A percentile compares a stretch with the other conserved stretches of the same genome.
These are phyloP conservation scores for Rhopalosiphum maidis DNA, from an alignment of 1,140 invertebrate genomes.

Conservation along the genomic window DNA sequence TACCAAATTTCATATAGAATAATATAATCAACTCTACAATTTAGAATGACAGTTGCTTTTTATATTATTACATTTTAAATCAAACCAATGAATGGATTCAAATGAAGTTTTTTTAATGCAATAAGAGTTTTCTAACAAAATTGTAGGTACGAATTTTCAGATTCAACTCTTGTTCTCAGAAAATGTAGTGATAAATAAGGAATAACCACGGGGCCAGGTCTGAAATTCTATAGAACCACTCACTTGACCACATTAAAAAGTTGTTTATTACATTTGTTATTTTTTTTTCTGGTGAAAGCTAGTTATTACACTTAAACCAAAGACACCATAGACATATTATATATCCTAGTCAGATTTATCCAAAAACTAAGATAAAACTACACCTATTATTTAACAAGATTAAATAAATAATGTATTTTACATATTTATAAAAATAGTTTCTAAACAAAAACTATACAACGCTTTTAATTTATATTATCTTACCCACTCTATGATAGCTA, in stretches of 20 bases:
- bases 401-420: not conserved
- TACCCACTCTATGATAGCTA: not conserved
- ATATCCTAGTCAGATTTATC: too few relatives aligned
- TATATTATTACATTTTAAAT: rapidly evolving
- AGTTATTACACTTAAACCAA: not conserved
- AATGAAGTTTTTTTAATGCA: not conserved
- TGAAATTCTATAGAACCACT: not conserved
- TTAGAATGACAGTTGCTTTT: not conserved
- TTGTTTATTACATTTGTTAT: not conserved
- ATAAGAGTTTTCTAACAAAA: not conserved
- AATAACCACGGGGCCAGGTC: too few relatives aligned
- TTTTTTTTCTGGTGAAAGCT: not conserved
- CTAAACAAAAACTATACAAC: not conserved
- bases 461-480: not conserved
- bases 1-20: not conserved
- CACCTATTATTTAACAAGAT: too few relatives aligned
- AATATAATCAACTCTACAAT: not conserved
- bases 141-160: not conserved
- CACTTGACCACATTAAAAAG: not conserved
- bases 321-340: not conserved
- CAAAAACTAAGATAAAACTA: too few relatives aligned
- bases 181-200: not conserved
- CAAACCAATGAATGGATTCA: not conserved
- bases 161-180: not conserved
- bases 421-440: not conserved